Conservation (phyloP, 2,113 vertebrate species). For the Corapipo altera region DNA sequence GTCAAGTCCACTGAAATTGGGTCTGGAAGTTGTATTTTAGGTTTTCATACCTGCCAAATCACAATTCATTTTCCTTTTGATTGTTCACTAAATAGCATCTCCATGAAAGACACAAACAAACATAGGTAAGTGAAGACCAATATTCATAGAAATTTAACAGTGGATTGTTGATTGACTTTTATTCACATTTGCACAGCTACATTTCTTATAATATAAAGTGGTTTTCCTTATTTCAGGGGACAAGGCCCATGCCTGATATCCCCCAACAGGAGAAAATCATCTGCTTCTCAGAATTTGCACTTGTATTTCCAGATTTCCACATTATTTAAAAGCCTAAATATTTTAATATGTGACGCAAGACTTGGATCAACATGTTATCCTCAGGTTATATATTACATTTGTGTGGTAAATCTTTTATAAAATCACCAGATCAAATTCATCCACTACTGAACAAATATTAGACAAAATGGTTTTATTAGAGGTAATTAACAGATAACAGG, state of each 20-base stretch:
- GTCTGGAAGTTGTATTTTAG: neutral
- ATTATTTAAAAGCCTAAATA: neutral
- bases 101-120: neutral
- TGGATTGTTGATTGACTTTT: neutral
- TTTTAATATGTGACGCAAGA: neutral
- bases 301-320: neutral
- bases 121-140: neutral
- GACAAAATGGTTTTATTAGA: neutral
- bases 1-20: neutral
- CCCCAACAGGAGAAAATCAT: neutral
- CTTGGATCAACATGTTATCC: neutral
- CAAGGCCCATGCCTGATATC: rapidly evolving
- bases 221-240: neutral
- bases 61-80: neutral
- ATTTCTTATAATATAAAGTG: neutral
- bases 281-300: neutral
- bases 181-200: neutral
- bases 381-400: neutral
- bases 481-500: neutral
- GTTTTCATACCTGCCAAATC: neutral
- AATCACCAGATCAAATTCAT: neutral
- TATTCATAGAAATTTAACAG: neutral
- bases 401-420: neutral
- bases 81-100: neutral
- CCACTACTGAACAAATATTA: neutral